Conservation (phyloP, 2,888 invertebrate genomes). For the Rhagium mordax region DNA sequence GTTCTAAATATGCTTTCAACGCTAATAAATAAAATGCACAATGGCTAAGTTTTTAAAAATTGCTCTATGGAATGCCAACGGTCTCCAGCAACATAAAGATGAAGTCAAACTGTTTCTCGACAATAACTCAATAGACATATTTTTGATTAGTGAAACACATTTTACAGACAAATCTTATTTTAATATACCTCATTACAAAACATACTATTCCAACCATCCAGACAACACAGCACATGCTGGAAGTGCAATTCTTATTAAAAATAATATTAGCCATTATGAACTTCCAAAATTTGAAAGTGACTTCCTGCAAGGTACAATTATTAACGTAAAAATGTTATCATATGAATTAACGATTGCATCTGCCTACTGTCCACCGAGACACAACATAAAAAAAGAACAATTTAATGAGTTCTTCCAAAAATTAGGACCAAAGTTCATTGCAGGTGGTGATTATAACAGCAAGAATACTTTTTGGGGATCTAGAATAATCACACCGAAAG, state of each 20-base stretch:
- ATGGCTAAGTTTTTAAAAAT: conserved; percentile 4
- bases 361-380: conserved; percentile 52
- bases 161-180: conserved; percentile 38
- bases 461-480: conserved; percentile 51
- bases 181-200: conserved; percentile 25
- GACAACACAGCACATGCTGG: conserved; percentile 39
- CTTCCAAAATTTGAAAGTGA: not conserved
- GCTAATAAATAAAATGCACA: not conserved
- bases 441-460: conserved; percentile 50
- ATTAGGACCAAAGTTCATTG: conserved; percentile 47
- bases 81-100: conserved; percentile 16
- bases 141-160: conserved; percentile 46
- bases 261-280: conserved; percentile 2
- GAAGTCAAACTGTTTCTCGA: not conserved
- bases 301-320: not conserved
- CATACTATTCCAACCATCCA: conserved; percentile 40
- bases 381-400: conserved; percentile 42
- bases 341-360: conserved; percentile 17
- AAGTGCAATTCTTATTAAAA: conserved; percentile 41
- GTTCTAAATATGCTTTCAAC: conserved; percentile 36
- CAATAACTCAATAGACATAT: conserved; percentile 32
- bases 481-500: conserved; percentile 35
- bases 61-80: conserved; percentile 36
- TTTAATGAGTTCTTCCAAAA: conserved; percentile 42
- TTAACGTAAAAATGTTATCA: not conserved